Conservation (phyloP, 2,797 vertebrate species). For the Tamandua tetradactyla region DNA sequence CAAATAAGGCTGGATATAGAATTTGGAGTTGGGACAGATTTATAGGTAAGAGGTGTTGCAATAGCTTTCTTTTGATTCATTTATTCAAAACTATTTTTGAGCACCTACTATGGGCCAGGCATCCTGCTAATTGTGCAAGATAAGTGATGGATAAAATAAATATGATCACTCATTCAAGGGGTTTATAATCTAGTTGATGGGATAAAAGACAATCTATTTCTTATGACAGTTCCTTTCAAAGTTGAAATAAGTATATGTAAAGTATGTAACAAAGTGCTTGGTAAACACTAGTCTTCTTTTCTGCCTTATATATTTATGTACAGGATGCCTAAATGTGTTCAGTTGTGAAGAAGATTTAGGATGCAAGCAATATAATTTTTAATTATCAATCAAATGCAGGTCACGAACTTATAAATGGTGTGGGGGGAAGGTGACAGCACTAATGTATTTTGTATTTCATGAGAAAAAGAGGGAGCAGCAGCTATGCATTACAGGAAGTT, state of each 20-base stretch:
- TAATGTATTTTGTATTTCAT: background rate
- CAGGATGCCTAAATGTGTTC: background rate
- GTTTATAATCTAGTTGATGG: background rate
- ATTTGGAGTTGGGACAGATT: background rate
- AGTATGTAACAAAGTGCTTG: background rate
- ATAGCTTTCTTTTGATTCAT: background rate
- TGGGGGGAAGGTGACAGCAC: background rate
- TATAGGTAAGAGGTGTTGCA: background rate
- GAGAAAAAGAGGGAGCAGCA: background rate
- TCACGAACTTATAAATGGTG: background rate
- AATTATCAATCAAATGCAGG: background rate
- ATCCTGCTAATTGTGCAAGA: background rate
- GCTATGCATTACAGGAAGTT: background rate
- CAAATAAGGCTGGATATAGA: background rate
- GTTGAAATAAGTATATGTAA: background rate
- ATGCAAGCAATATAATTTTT: background rate
- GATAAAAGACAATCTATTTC: background rate
- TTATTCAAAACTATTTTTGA: slow-evolving; percentile 1
- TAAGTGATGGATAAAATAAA: background rate
- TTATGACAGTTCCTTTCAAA: slow-evolving; percentile 31
- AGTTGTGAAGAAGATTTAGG: background rate
- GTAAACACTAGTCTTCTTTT: background rate
- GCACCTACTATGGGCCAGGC: background rate
- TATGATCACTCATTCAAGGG: background rate
- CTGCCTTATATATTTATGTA: background rate